Evolutionary conservation across 2,113 vertebrate genomes (phyloP).

Genomic region (Natator depressus): DNA sequence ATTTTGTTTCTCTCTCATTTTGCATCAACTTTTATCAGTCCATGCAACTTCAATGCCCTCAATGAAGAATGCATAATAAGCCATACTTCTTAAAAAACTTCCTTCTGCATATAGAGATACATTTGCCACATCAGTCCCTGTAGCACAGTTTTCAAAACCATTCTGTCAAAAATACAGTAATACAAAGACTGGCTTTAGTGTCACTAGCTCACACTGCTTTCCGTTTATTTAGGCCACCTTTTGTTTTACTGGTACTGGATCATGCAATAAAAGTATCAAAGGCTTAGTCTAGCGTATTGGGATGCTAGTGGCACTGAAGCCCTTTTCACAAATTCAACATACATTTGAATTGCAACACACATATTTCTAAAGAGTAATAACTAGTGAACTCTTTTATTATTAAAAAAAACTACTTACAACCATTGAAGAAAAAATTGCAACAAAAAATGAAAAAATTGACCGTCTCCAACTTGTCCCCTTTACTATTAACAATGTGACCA

Average conservation of each 20-base stretch:
- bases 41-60: slow-evolving; percentile 95
- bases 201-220: slow-evolving; percentile 87
- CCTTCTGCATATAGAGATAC: slow-evolving; percentile 87
- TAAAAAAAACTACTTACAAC: slow-evolving; percentile 85
- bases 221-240: slow-evolving; percentile 73
- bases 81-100: slow-evolving; percentile 87
- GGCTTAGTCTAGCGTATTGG: slow-evolving; percentile 68
- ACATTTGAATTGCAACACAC: slow-evolving; percentile 89
- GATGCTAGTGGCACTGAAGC: slow-evolving; percentile 86
- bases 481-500: slow-evolving; percentile 85
- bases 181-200: slow-evolving; percentile 92
- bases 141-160: slow-evolving; percentile 89
- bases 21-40: slow-evolving; percentile 93
- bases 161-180: slow-evolving; percentile 90
- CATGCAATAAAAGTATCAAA: slow-evolving; percentile 75
- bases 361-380: slow-evolving; percentile 88
- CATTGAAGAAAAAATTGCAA: slow-evolving; percentile 85
- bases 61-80: slow-evolving; percentile 89
- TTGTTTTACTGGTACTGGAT: slow-evolving; percentile 70
- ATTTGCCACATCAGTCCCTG: slow-evolving; percentile 88
- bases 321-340: slow-evolving; percentile 87
- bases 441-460: slow-evolving; percentile 88
- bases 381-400: slow-evolving; percentile 89
- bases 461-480: slow-evolving; percentile 87
- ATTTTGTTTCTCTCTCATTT: slow-evolving; percentile 88